These are phyloP conservation scores for Bettongia penicillata DNA, from an alignment of 2,113 vertebrate genomes.

Conservation along the genomic window DNA sequence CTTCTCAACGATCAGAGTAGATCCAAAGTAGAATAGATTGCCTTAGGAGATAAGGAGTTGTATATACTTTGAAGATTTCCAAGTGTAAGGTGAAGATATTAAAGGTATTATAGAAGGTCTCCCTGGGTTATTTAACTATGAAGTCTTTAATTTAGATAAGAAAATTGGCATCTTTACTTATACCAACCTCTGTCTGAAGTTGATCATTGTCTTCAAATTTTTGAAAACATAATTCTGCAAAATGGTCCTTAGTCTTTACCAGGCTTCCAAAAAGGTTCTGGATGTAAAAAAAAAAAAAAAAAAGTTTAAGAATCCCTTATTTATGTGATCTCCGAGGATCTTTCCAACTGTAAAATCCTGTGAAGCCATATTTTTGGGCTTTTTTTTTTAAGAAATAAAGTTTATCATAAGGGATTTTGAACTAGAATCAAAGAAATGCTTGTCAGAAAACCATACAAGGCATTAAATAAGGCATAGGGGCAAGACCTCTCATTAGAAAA, in stretches of 20 bases:
- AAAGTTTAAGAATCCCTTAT: background rate
- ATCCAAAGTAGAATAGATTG: background rate
- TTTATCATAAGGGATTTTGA: background rate
- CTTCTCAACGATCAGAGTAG: background rate
- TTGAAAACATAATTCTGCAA: background rate
- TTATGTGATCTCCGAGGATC: background rate
- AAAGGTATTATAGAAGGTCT: background rate
- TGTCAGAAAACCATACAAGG: background rate
- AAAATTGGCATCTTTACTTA: background rate
- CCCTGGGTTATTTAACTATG: background rate
- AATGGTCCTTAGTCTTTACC: background rate
- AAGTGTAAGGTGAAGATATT: background rate
- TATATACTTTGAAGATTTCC: background rate
- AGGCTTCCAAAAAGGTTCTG: background rate
- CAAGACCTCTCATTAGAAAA: slow-evolving; percentile 6
- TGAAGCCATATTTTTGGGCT: background rate
- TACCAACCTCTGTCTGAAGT: background rate
- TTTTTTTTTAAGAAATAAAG: background rate
- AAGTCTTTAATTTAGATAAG: background rate
- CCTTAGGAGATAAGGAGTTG: background rate
- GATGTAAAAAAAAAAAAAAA: background rate
- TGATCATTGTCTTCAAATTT: background rate
- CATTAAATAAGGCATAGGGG: slow-evolving; percentile 2
- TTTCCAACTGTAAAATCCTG: background rate
- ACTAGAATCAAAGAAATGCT: background rate